Evolutionary conservation across 2,113 vertebrate genomes (phyloP).

Genomic region (Dasyprocta punctata): DNA sequence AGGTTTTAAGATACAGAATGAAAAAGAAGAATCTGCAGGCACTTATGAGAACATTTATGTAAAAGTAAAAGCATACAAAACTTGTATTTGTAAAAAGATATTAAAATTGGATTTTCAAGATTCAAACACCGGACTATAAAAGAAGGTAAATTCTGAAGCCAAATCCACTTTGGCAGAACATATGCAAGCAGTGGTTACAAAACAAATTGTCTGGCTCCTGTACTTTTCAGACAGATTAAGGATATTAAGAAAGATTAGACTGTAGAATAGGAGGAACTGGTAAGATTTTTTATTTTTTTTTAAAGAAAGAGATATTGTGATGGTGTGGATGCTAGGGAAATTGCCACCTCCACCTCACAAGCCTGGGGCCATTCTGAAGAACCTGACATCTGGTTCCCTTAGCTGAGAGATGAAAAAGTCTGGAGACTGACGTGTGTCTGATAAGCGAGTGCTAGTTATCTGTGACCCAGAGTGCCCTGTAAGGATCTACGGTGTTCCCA

Average conservation of each 20-base stretch:
- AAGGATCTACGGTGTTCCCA: background rate
- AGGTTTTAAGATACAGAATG: background rate
- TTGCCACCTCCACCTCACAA: background rate
- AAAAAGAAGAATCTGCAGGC: background rate
- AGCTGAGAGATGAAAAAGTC: background rate
- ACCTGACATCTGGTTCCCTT: background rate
- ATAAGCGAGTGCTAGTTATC: too few species aligned
- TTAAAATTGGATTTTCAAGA: background rate
- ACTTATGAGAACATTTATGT: background rate
- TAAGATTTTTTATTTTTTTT: background rate
- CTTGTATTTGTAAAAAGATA: background rate
- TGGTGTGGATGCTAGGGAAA: background rate
- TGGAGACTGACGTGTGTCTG: background rate
- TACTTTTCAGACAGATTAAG: background rate
- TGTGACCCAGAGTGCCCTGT: background rate
- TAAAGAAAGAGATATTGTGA: background rate
- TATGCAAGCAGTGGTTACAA: background rate
- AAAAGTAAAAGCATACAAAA: background rate
- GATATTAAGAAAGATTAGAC: background rate
- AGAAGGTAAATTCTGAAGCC: conserved; percentile 3
- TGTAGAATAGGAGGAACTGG: background rate
- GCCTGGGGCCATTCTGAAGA: background rate
- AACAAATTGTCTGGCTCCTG: background rate
- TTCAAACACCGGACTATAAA: background rate
- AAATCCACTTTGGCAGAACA: background rate